Evolutionary conservation across 2,888 invertebrate genomes (phyloP), one percentile per base, ranked within the genome.

Genomic region (Sympetrum striolatum): DNA sequence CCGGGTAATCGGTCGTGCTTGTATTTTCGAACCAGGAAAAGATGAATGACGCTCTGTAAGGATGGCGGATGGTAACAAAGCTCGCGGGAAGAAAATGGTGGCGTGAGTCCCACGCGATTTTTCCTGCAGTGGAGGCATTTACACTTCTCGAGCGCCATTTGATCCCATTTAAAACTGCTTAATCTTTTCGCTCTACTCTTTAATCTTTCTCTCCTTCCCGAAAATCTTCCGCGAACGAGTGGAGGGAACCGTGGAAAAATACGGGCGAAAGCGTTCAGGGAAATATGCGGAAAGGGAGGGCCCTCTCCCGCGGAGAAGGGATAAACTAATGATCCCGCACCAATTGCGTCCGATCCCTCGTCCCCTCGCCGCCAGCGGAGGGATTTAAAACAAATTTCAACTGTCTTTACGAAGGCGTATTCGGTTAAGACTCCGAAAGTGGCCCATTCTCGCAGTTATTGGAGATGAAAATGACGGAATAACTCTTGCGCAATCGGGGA

Each of bases 381-480:
- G 86, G 86, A 86, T 86, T 86, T 86, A 58, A 60, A 86, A 60
- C 86, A 64, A 64, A 86, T 86, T 86, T 86, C 86, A 35, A 86
- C 86, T 60, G 31, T 86, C 64, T 48, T 86, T 60, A 86, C 22
- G 60, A 37, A 86, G n/a, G 64, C 58, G 31, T 22, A 37, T 37
- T 15, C 37, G 60, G 37, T 86, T 37, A 37, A 86, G 39, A 60
- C 86, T 86, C 60, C 1, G 31, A 31, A 22, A 39, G 37, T 35
- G 86, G 60, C 58, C 18, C 60, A n/a, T 8, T n/a, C 10, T 15
- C 60, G 60, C 60, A 14, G 86, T 86, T 35, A 86, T 48, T 48
- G 15, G 58, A 86, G 58, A 35, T n/a, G 86, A 86, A 86, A 31
- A 37, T 25, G 25, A 25, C 2, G 25, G 73, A 31, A 8, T 73